Conservation (phyloP, 2,888 invertebrate species). For the Antitype chi region DNA sequence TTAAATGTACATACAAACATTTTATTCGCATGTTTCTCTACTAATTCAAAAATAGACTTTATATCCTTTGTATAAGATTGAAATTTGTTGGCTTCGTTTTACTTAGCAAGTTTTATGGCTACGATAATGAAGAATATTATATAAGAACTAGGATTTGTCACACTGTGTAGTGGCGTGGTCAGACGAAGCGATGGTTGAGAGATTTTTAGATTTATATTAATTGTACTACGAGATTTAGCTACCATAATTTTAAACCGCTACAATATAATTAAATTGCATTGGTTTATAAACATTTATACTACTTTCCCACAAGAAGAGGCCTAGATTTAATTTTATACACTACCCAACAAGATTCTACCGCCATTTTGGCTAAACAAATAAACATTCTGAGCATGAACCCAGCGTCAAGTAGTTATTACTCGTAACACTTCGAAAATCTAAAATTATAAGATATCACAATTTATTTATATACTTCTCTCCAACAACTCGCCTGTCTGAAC, state of each 20-base stretch:
- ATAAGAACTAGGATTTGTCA: conserved; percentile 55
- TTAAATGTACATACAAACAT: conserved; percentile 45
- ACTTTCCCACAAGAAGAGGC: conserved; percentile 11
- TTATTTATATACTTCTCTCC: conserved; percentile 1
- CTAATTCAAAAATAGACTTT: conserved; percentile 75
- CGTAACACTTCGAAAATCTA: conserved; percentile 3
- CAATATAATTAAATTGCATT: conserved; percentile 37
- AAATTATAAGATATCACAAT: conserved; percentile 37
- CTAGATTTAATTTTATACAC: conserved; percentile 15
- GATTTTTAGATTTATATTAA: conserved; percentile 7
- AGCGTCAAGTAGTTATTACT: background rate
- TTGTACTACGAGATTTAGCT: conserved; percentile 49
- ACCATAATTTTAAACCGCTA: conserved; percentile 27
- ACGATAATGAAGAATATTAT: conserved; percentile 57
- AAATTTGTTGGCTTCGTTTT: conserved; percentile 52
- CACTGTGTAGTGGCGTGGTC: conserved; percentile 35
- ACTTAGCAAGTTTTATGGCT: conserved; percentile 45
- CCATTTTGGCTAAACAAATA: background rate
- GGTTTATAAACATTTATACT: conserved; percentile 14
- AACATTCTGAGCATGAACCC: conserved; percentile 12
- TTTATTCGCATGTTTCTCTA: conserved; percentile 63
- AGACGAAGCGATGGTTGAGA: conserved; percentile 29
- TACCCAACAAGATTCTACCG: background rate
- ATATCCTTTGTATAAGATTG: conserved; percentile 36
- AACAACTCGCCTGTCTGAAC: conserved; percentile 46